phyloP scores from a whole-genome alignment of 2,797 vertebrate genomes.

The Neopelma chrysocephalum region DNA sequence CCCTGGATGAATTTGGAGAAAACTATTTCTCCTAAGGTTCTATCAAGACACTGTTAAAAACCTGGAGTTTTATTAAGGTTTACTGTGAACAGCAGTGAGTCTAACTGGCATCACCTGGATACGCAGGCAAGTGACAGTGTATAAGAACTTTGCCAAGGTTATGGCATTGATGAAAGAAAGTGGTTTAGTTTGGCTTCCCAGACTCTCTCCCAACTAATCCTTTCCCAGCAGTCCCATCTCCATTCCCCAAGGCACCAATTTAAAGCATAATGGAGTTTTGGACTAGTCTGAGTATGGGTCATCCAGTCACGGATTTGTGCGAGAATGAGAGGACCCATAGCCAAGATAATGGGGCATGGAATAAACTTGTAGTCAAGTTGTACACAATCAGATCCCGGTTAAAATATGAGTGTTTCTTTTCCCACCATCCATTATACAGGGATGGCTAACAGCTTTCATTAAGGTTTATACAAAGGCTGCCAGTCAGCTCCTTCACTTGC shows the following conservation, averaged over 20 bases:
- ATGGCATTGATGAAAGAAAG: background rate
- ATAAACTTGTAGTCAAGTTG: background rate
- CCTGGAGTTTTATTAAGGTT: background rate
- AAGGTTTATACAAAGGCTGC: background rate
- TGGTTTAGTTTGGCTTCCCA: background rate
- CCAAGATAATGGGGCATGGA: background rate
- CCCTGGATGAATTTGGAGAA: background rate
- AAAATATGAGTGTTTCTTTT: background rate
- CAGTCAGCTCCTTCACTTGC: background rate
- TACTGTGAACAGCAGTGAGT: background rate
- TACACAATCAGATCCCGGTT: background rate
- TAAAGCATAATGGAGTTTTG: background rate
- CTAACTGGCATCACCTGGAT: background rate
- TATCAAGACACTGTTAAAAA: background rate
- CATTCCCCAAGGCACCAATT: background rate
- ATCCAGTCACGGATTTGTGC: background rate
- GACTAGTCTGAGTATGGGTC: background rate
- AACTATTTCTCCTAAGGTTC: background rate
- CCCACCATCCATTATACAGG: background rate
- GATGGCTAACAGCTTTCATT: background rate
- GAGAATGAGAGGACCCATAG: background rate
- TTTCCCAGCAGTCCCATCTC: background rate
- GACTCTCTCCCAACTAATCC: background rate
- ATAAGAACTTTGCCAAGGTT: background rate
- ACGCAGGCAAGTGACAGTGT: background rate